These are phyloP conservation scores for Plectrocnemia conspersa DNA, from an alignment of 1,140 invertebrate genomes.

Conservation along the genomic window DNA sequence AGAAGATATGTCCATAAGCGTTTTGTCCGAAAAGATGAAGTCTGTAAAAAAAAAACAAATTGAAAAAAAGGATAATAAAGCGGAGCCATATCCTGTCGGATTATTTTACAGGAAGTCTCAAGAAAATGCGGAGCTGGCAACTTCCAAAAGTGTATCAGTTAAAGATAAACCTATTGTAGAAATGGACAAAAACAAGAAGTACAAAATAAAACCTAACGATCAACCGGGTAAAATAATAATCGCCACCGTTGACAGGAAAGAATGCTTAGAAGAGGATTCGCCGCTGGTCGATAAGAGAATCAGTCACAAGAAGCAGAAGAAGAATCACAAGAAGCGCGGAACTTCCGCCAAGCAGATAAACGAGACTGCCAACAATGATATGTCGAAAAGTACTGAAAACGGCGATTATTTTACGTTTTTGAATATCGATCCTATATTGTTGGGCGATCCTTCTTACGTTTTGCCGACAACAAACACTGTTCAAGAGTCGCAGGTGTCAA, in stretches of 20 bases:
- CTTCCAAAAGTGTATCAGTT: background rate
- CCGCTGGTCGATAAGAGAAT: too few species aligned
- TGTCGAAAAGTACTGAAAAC: background rate
- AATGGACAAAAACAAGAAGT: constrained; percentile 6
- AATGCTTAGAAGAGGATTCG: too few species aligned
- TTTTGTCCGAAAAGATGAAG: background rate
- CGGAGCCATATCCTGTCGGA: constrained; percentile 28
- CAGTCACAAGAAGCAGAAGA: background rate
- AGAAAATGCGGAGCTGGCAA: background rate
- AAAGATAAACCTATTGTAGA: background rate
- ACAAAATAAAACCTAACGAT: constrained; percentile 21
- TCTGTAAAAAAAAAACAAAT: constrained; percentile 7
- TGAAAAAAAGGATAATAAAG: background rate
- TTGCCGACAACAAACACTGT: constrained; percentile 12
- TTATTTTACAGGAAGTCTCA: constrained; percentile 22
- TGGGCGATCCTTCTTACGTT: constrained; percentile 11
- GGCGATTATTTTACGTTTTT: constrained; percentile 27
- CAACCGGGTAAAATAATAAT: constrained; percentile 26
- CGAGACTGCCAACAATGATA: background rate
- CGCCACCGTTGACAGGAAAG: constrained; percentile 4
- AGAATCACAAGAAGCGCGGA: background rate
- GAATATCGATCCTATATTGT: constrained; percentile 30
- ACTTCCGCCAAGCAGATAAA: background rate
- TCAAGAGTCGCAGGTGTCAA: constrained; percentile 18
- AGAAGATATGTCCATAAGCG: background rate